Evolutionary conservation across 2,113 vertebrate species (phyloP).

Genomic region (Eupsittula cactorum): DNA sequence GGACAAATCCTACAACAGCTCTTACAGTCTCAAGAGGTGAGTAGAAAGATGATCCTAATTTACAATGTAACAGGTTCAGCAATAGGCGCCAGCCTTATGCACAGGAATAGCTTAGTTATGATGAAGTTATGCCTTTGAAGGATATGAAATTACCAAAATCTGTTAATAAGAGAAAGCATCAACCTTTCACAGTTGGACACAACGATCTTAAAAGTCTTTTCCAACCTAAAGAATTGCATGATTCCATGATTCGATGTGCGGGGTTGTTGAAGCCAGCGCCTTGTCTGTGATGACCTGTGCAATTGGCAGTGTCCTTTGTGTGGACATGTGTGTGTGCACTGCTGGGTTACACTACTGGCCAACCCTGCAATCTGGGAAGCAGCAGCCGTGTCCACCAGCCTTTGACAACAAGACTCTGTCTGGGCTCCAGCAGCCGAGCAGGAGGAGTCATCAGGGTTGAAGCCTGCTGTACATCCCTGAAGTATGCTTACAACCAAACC

Average conservation of each 20-base stretch:
- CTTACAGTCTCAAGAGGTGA: neutral
- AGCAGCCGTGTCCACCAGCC: neutral
- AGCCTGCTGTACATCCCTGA: too few relatives aligned
- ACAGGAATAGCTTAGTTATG: neutral
- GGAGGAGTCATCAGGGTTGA: neutral
- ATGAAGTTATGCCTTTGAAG: neutral
- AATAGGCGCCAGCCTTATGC: neutral
- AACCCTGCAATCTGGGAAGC: neutral
- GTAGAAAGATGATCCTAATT: neutral
- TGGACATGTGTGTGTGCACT: neutral
- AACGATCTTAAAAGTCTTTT: too few relatives aligned
- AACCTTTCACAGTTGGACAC: too few relatives aligned
- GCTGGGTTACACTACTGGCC: neutral
- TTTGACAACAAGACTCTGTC: neutral
- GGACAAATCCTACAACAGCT: neutral
- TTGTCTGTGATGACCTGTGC: neutral
- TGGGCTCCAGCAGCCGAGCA: neutral
- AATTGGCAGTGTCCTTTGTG: accelerated
- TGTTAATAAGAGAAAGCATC: too few relatives aligned
- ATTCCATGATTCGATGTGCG: too few relatives aligned
- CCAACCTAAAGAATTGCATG: too few relatives aligned
- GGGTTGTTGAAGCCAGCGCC: neutral
- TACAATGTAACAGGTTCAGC: neutral
- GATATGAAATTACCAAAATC: neutral
- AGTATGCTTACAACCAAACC: neutral